Evolutionary conservation across 2,888 invertebrate species (phyloP), one percentile per base, ranked within the genome.

Genomic region (Acrobeloides nanus): DNA sequence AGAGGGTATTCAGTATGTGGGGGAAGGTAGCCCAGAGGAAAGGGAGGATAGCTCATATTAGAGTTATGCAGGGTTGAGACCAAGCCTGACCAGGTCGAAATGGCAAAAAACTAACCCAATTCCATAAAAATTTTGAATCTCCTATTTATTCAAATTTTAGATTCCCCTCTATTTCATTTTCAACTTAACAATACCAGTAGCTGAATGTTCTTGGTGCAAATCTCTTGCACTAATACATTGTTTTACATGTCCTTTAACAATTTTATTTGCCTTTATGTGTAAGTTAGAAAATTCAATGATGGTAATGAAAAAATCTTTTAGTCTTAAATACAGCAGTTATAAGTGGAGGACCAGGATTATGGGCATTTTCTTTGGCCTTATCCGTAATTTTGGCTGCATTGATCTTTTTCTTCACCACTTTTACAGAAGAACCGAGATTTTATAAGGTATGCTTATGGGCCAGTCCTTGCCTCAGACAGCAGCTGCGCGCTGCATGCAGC

Each of bases 151-250:
- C n/a, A 6, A 32, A 38, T 66, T 71, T 38, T 65, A 79, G 77
- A 62, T 74, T 23, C 81, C 82, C 0, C 72, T 79, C 0, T 73
- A 79, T 55, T 57, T 82, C 18, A 1, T 79, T 0, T 74, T 82
- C 6, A 77, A 77, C 39, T 61, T 82, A 7, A 76, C 81, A 1
- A 75, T 81, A 24, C 82, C 82, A 0, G 75, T 81, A 8, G 81
- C 81, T 15, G 80, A 60, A 26, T 34, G 33, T 20, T 46, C 55
- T 25, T 82, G 82, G 82, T 81, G 80, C 48, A 77, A 80, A 61
- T 70, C 79, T 33, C 73, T 82, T 15, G 80, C 80, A 57, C 75
- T 77, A 32, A 53, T 80, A 3, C 81, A 82, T 61, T 73, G 80
- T 40, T 64, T 79, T 24, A 61, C 77, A 7, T 75, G 79, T 17